Conservation (phyloP, 2,113 vertebrate genomes). For the Gallinago jamesoni region DNA sequence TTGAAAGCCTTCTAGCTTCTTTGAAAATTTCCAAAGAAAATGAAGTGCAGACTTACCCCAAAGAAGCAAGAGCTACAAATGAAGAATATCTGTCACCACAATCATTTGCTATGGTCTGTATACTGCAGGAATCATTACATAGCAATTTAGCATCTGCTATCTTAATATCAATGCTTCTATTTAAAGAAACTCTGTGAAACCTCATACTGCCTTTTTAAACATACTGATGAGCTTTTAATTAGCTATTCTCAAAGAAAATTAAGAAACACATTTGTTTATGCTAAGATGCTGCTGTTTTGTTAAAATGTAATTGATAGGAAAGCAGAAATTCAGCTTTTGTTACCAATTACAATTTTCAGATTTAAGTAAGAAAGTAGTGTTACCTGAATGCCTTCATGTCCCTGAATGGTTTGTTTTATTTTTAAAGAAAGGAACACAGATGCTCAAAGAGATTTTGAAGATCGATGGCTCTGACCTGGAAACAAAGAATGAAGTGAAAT, state of each 20-base stretch:
- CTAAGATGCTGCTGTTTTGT: background rate
- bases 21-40: conserved; percentile 84
- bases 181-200: background rate
- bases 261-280: background rate
- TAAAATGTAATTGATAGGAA: background rate
- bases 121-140: background rate
- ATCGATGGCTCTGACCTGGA: conserved; percentile 84
- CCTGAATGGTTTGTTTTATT: conserved; percentile 4
- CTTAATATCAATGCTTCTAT: background rate
- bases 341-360: background rate
- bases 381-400: background rate
- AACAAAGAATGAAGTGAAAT: conserved; percentile 68
- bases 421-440: conserved; percentile 91
- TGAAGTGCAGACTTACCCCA: conserved; percentile 65
- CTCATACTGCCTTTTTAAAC: background rate
- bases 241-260: background rate
- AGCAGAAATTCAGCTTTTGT: background rate
- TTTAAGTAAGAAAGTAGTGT: background rate
- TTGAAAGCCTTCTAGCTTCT: conserved; percentile 88
- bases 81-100: conserved; percentile 92
- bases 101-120: conserved; percentile 93
- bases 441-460: conserved; percentile 98
- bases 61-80: conserved; percentile 52
- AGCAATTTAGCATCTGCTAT: background rate
- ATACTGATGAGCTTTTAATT: background rate